These are phyloP conservation scores for Perizoma flavofasciatum DNA, from an alignment of 2,888 invertebrate genomes.

Conservation along the genomic window DNA sequence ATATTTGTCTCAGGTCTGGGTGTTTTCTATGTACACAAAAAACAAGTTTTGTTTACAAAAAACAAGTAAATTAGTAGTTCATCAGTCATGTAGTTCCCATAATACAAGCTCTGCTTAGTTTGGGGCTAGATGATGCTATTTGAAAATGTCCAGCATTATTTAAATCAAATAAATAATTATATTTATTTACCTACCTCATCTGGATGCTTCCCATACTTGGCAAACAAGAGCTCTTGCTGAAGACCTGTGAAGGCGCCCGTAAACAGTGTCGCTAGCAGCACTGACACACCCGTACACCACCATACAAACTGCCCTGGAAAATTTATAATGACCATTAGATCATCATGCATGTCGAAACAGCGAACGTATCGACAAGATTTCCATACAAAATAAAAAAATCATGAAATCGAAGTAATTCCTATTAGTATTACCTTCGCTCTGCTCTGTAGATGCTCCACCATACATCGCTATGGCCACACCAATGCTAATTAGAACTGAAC, in stretches of 20 bases:
- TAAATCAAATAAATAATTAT: too few species aligned
- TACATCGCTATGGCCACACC: slow-evolving; percentile 73
- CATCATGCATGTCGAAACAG: too few species aligned
- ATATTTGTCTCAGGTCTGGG: too few species aligned
- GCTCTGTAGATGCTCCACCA: slow-evolving; percentile 66
- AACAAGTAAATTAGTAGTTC: too few species aligned
- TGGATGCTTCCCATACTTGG: slow-evolving; percentile 74
- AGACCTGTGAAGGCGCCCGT: slow-evolving; percentile 74
- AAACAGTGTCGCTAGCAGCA: slow-evolving; percentile 63
- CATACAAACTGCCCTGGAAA: slow-evolving; percentile 49
- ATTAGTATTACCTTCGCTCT: slow-evolving; percentile 58
- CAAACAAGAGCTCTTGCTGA: slow-evolving; percentile 72
- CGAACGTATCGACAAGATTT: neutral
- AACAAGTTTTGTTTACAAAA: too few species aligned
- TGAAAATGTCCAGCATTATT: too few species aligned
- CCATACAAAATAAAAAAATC: too few species aligned
- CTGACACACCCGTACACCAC: slow-evolving; percentile 71
- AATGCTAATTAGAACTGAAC: slow-evolving; percentile 67
- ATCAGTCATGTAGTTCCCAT: too few species aligned
- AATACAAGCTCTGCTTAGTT: too few species aligned
- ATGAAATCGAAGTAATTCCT: too few species aligned
- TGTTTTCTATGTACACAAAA: too few species aligned
- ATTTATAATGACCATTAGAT: neutral
- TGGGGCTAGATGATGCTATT: too few species aligned
- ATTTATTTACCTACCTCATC: slow-evolving; percentile 64